A percentile compares a stretch with the other conserved stretches of the same genome.
phyloP scores from a whole-genome alignment of 2,113 vertebrate genomes.

The Ictalurus punctatus region DNA sequence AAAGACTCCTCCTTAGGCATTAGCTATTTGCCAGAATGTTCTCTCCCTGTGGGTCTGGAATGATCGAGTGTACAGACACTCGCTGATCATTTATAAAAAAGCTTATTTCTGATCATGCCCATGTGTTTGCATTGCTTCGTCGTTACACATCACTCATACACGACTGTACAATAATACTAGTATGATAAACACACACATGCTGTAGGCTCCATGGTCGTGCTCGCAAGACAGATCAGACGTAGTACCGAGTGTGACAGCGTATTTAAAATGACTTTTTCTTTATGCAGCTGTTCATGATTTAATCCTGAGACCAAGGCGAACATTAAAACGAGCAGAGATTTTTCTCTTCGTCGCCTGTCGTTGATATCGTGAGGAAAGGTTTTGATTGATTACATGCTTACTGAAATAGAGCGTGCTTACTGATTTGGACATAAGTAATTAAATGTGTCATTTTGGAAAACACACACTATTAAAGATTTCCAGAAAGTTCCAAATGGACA shows the following conservation, averaged over 20 bases:
- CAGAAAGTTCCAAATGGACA: background rate
- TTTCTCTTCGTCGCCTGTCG: background rate
- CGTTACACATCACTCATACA: background rate
- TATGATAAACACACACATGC: background rate
- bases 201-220: conserved; percentile 3
- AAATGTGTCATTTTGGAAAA: background rate
- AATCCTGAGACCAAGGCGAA: background rate
- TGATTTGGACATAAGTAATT: background rate
- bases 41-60: background rate
- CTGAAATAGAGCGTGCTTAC: background rate
- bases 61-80: background rate
- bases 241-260: conserved; percentile 39
- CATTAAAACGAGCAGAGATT: background rate
- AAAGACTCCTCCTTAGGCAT: background rate
- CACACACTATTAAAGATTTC: background rate
- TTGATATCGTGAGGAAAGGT: background rate
- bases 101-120: background rate
- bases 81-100: background rate
- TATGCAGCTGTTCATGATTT: conserved; percentile 21
- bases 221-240: conserved; percentile 49
- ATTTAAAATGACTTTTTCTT: conserved; percentile 32
- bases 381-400: background rate
- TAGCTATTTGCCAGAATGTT: background rate
- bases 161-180: background rate
- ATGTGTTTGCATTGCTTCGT: background rate